phyloP scores from a whole-genome alignment of 2,888 invertebrate species.

The Pristionchus maxplancki region DNA sequence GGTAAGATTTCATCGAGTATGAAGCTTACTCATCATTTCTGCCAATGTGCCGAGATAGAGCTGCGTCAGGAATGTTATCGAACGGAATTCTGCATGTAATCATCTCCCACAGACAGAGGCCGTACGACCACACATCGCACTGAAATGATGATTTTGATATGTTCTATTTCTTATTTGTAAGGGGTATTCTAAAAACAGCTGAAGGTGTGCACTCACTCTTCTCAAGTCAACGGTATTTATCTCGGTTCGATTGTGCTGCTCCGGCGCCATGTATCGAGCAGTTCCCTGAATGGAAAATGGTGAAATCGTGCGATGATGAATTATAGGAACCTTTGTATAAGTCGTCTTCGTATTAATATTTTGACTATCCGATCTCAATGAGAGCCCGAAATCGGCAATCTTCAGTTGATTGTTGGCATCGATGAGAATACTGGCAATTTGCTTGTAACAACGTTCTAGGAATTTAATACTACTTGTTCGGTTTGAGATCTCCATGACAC shows the following conservation, averaged over 20 bases:
- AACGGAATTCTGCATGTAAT: background rate
- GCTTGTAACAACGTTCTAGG: no score
- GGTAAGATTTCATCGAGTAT: background rate
- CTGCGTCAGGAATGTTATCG: background rate
- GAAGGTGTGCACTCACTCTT: background rate
- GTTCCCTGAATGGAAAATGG: background rate
- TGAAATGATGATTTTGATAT: background rate
- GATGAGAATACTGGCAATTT: background rate
- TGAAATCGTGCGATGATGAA: no score
- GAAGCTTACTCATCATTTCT: background rate
- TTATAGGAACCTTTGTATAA: background rate
- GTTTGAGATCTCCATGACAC: background rate
- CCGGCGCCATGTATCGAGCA: background rate
- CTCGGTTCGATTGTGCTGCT: background rate
- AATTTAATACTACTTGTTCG: background rate
- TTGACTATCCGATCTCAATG: background rate
- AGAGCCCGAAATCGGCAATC: background rate
- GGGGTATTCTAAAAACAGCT: background rate
- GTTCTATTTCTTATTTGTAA: background rate
- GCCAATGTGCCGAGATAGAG: background rate
- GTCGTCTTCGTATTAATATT: background rate
- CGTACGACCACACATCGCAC: constrained; percentile 9
- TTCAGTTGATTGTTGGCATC: background rate
- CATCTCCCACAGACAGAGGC: background rate
- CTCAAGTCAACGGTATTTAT: background rate